These are phyloP conservation scores for Choristoneura rosaceana DNA, from an alignment of 2,888 invertebrate species.

Conservation along the genomic window DNA sequence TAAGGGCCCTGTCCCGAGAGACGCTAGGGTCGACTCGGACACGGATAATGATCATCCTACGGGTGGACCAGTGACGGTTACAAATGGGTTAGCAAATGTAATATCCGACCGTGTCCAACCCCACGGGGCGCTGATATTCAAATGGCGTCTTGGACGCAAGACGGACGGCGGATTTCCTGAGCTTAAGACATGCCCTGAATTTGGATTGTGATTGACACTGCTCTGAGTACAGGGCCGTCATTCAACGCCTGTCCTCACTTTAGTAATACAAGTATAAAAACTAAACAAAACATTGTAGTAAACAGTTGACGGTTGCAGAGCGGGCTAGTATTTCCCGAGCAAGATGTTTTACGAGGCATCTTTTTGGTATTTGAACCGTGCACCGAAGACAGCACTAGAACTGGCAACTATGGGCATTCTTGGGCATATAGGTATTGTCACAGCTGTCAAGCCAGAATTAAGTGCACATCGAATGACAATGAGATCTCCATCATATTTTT, in stretches of 20 bases:
- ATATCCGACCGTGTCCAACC: constrained; percentile 79
- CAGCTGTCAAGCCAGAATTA: too few species aligned
- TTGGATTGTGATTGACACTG: constrained; percentile 33
- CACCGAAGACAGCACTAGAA: too few species aligned
- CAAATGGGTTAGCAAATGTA: constrained; percentile 84
- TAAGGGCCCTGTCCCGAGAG: constrained; percentile 69
- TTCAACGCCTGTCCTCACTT: neutral
- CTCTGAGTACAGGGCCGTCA: neutral
- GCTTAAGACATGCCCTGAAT: constrained; percentile 51
- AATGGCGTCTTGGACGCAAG: constrained; percentile 65
- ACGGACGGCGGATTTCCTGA: constrained; percentile 61
- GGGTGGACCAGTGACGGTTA: constrained; percentile 72
- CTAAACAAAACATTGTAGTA: neutral
- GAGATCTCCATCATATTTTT: too few species aligned
- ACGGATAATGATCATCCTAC: constrained; percentile 80
- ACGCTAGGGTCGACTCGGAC: constrained; percentile 61
- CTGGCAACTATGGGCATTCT: too few species aligned
- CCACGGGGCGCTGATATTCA: constrained; percentile 65
- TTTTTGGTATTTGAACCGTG: too few species aligned
- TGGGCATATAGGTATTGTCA: too few species aligned
- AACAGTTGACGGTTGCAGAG: neutral
- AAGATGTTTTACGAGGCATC: too few species aligned
- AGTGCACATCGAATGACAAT: too few species aligned
- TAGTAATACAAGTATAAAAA: too few species aligned
- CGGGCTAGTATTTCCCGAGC: too few species aligned